Conservation (phyloP, 2,888 invertebrate genomes). For the Octodonta nipae region DNA sequence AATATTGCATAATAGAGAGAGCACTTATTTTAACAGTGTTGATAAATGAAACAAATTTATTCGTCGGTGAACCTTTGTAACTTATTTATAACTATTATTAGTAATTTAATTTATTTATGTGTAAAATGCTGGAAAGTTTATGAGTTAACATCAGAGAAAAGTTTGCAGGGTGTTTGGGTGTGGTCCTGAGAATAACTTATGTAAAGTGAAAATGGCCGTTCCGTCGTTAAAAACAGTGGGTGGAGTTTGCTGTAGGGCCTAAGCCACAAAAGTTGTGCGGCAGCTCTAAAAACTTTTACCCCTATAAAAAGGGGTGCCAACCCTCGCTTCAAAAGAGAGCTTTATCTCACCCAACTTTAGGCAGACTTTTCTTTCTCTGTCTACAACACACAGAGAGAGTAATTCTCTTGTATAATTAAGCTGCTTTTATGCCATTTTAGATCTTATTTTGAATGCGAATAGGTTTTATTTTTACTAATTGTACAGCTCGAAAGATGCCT, state of each 20-base stretch:
- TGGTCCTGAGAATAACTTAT: slow-evolving; percentile 34
- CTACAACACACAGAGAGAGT: too few species aligned
- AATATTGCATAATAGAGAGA: too few species aligned
- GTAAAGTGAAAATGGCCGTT: slow-evolving; percentile 37
- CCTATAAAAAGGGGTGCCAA: slow-evolving; percentile 21
- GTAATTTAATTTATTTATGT: too few species aligned
- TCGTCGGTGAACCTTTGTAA: too few species aligned
- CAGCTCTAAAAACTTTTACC: slow-evolving; percentile 35
- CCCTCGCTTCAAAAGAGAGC: slow-evolving; percentile 25
- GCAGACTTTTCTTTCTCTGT: slow-evolving; percentile 14
- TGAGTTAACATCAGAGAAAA: too few species aligned
- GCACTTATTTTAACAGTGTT: too few species aligned
- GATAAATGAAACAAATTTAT: too few species aligned
- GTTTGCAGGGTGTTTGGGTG: slow-evolving; percentile 27
- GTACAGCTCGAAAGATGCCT: slow-evolving; percentile 27
- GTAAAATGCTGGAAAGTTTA: too few species aligned
- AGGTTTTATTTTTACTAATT: slow-evolving; percentile 27
- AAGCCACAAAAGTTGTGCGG: slow-evolving; percentile 37
- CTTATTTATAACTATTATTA: too few species aligned
- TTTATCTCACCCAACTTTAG: slow-evolving; percentile 26
- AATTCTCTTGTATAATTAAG: slow-evolving; percentile 36
- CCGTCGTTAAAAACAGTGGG: slow-evolving; percentile 35
- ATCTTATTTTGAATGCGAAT: slow-evolving; percentile 29
- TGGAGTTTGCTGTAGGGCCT: slow-evolving; percentile 33
- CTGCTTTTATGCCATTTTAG: slow-evolving; percentile 30